These are phyloP conservation scores for Teinopalpus imperialis DNA, from an alignment of 2,888 invertebrate species.

Conservation along the genomic window DNA sequence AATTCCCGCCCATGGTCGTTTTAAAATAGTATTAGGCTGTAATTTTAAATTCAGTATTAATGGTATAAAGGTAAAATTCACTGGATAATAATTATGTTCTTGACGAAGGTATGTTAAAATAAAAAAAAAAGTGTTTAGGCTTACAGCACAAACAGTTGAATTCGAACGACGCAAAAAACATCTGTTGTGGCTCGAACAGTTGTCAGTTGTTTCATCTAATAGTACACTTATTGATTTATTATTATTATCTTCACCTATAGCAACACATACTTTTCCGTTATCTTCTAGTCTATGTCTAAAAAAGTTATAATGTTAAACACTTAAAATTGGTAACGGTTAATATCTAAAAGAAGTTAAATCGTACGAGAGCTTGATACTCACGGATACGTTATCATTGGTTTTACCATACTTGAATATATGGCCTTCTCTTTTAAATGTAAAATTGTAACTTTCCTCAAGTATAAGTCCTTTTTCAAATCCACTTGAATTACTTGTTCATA, in stretches of 20 bases:
- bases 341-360: background rate
- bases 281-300: constrained; percentile 50
- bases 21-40: constrained; percentile 39
- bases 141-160: constrained; percentile 62
- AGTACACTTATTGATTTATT: constrained; percentile 77
- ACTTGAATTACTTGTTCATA: constrained; percentile 87
- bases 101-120: too few species aligned
- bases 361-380: too few species aligned
- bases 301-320: constrained; percentile 22
- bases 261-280: constrained; percentile 80
- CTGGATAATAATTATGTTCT: too few species aligned
- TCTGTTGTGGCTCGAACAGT: constrained; percentile 76
- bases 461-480: constrained; percentile 80
- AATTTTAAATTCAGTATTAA: too few species aligned
- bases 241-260: constrained; percentile 79
- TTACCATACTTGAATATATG: constrained; percentile 83
- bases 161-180: constrained; percentile 74
- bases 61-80: too few species aligned
- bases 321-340: background rate
- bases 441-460: constrained; percentile 82
- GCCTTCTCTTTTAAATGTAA: constrained; percentile 83
- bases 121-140: too few species aligned
- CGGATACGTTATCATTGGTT: constrained; percentile 82
- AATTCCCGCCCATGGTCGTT: constrained; percentile 83
- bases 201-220: constrained; percentile 67